Evolutionary conservation across 1,140 invertebrate genomes (phyloP), one percentile per base, ranked within the genome.

Genomic region (Cotesia glomerata): DNA sequence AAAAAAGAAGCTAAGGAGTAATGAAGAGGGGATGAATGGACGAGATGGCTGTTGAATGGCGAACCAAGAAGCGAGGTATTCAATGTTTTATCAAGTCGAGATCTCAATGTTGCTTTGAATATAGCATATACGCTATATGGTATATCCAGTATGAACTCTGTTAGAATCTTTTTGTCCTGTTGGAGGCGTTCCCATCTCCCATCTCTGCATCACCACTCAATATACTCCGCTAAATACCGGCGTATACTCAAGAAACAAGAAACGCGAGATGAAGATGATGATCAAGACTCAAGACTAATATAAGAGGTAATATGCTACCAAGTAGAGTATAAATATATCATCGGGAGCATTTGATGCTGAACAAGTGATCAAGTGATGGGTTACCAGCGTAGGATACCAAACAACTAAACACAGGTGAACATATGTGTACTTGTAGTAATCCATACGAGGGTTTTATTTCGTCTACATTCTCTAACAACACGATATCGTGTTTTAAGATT

Each of bases 1-100:
- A 45, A 51, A 51, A 18, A 18, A 51, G 9, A 61, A 5, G 36
- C 7, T 13, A 49, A 67, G 16, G 67, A 51, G 39, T 52, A 61
- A n/a, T 59, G 61, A 34, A 67, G 63, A 65, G 34, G 63, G 63
- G 39, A 72, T 72, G 64, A 72, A 72, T 72, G 64, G 69, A 36
- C 45, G 63, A 61, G 34, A 76, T 71, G 78, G 52, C 65, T 35
- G 74, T 64, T 82, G 78, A 80, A 81, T 79, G 75, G 75, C 39
- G 39, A 45, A 73, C 52, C 26, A 58, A 39, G 36, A 9, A 39
- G 26, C 54, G n/a, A 63, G 36, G 81, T 72, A 86, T 86, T 86
- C 82, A 84, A 75, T 85, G 83, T 84, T 86, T 86, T 85, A 86
- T 86, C 84, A 75, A 75, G 39, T 45, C 11, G 39, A 74, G 78